A percentile compares a stretch with the other conserved stretches of the same genome.
Evolutionary conservation across 2,113 vertebrate genomes (phyloP).

Genomic region (Ictalurus punctatus): DNA sequence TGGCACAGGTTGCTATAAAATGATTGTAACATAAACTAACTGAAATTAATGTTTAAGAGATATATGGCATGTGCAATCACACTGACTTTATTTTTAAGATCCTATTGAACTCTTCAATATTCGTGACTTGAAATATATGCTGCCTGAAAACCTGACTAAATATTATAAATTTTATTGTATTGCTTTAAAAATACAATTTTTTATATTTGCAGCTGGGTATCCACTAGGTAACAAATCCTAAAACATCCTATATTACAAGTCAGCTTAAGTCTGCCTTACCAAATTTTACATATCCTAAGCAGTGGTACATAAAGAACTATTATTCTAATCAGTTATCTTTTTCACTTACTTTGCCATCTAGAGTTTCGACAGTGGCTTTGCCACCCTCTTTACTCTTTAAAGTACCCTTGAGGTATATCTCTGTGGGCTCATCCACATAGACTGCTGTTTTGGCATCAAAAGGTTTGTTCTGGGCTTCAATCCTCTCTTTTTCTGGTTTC

Average conservation of each 20-base stretch:
- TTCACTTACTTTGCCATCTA: conserved; percentile 70
- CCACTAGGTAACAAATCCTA: no score
- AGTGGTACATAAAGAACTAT: no score
- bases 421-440: conserved; percentile 71
- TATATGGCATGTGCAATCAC: neutral
- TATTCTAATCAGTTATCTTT: neutral
- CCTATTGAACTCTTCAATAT: no score
- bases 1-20: neutral
- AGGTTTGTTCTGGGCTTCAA: conserved; percentile 78
- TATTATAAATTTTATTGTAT: neutral
- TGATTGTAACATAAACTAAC: neutral
- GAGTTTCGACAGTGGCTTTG: conserved; percentile 77
- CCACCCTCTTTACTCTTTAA: conserved; percentile 77
- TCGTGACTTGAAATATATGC: no score
- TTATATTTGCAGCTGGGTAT: no score
- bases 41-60: neutral
- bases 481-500: conserved; percentile 81
- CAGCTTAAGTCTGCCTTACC: no score
- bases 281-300: no score
- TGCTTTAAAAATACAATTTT: neutral
- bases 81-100: neutral
- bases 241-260: no score
- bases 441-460: conserved; percentile 84
- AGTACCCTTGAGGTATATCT: conserved; percentile 78
- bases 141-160: neutral